phyloP scores from a whole-genome alignment of 2,113 vertebrate species.

The Sphyrna mokarran region DNA sequence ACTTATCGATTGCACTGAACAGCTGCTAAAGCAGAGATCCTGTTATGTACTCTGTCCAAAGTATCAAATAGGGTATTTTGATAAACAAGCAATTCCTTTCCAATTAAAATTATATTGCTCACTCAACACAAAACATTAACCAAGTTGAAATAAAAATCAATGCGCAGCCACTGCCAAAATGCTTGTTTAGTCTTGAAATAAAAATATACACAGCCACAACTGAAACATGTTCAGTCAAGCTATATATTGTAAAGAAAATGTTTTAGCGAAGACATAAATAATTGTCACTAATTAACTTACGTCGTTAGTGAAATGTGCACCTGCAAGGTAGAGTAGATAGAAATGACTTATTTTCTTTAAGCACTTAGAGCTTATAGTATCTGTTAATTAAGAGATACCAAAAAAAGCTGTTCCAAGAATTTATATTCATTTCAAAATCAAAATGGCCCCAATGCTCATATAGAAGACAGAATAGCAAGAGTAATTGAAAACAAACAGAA shows the following conservation, averaged over 20 bases:
- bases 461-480: too few relatives aligned
- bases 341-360: not conserved
- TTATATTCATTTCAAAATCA: not conserved
- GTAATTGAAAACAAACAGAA: too few relatives aligned
- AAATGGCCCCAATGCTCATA: not conserved
- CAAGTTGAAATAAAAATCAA: not conserved
- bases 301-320: not conserved
- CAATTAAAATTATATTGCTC: not conserved
- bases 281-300: not conserved
- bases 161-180: not conserved
- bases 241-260: not conserved
- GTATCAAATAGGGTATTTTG: not conserved
- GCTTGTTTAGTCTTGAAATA: not conserved
- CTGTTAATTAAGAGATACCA: not conserved
- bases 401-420: not conserved
- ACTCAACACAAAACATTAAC: not conserved
- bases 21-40: not conserved
- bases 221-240: not conserved
- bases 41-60: not conserved
- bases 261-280: not conserved
- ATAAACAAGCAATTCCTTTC: not conserved
- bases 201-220: too few relatives aligned
- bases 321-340: not conserved
- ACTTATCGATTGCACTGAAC: not conserved
- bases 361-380: not conserved